Conservation (phyloP, 2,888 invertebrate genomes). For the Perizoma affinitatum region DNA sequence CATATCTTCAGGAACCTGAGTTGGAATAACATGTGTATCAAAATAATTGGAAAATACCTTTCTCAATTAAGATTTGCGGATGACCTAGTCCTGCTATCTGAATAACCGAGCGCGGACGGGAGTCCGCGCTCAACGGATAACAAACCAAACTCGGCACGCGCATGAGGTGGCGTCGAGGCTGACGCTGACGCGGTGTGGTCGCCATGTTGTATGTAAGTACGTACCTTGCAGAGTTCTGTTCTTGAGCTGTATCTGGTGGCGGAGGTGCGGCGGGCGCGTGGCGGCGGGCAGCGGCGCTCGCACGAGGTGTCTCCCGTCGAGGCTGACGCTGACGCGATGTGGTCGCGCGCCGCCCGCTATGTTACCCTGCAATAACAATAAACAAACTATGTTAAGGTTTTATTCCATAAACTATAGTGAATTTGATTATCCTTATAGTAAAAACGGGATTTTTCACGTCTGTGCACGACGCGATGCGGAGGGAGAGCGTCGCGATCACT, state of each 20-base stretch:
- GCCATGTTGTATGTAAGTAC: neutral
- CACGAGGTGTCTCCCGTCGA: constrained; percentile 64
- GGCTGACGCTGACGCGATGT: constrained; percentile 55
- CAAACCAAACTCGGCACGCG: too few relatives aligned
- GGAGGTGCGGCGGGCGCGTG: constrained; percentile 47
- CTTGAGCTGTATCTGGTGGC: constrained; percentile 67
- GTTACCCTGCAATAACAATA: constrained; percentile 38
- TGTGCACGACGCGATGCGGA: too few relatives aligned
- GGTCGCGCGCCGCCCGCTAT: constrained; percentile 39
- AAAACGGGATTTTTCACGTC: too few relatives aligned
- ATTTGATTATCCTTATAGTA: too few relatives aligned
- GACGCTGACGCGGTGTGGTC: neutral
- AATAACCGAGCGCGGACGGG: constrained; percentile 1
- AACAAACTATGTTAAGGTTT: neutral
- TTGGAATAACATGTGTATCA: neutral
- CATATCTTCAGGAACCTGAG: neutral
- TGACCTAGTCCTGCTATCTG: neutral
- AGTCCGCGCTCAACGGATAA: too few relatives aligned
- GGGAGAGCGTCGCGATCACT: too few relatives aligned
- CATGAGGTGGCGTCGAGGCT: too few relatives aligned
- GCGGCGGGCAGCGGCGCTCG: constrained; percentile 52
- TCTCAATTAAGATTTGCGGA: constrained; percentile 2
- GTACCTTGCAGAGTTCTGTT: constrained; percentile 44
- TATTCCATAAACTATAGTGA: too few relatives aligned
- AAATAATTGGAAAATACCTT: neutral